These are phyloP conservation scores for Aphis gossypii DNA, from an alignment of 1,140 invertebrate species.

Conservation along the genomic window DNA sequence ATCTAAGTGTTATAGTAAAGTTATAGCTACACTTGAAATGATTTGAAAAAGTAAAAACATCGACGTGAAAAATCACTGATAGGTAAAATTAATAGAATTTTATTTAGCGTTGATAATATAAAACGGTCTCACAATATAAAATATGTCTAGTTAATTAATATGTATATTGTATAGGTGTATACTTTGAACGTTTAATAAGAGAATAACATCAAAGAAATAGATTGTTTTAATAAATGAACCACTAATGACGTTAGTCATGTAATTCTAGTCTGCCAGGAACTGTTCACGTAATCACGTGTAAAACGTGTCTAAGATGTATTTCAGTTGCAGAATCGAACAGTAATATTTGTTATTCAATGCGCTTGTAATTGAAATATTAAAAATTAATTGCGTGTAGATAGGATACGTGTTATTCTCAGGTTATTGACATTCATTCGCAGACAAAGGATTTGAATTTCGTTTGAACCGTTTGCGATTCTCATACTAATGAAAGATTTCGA, in stretches of 20 bases:
- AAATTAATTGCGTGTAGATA: not conserved
- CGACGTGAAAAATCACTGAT: no score
- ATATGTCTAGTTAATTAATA: no score
- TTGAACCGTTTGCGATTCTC: not conserved
- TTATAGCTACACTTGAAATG: no score
- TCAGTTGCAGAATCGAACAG: not conserved
- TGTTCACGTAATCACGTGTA: not conserved
- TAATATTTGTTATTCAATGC: not conserved
- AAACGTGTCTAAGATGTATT: not conserved
- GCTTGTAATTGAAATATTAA: not conserved
- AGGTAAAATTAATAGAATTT: no score
- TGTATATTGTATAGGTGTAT: no score
- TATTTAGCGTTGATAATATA: no score
- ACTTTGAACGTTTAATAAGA: no score
- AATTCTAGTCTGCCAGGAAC: not conserved
- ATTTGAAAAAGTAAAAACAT: no score
- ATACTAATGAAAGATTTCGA: not conserved
- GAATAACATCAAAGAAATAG: no score
- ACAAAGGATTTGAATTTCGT: not conserved
- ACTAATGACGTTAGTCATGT: not conserved
- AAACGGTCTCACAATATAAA: no score
- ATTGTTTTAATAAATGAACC: no score
- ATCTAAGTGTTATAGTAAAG: no score
- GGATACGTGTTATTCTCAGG: not conserved
- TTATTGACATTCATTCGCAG: not conserved